Evolutionary conservation across 1,140 invertebrate species (phyloP).

Genomic region (Philotrypesis tridentata): DNA sequence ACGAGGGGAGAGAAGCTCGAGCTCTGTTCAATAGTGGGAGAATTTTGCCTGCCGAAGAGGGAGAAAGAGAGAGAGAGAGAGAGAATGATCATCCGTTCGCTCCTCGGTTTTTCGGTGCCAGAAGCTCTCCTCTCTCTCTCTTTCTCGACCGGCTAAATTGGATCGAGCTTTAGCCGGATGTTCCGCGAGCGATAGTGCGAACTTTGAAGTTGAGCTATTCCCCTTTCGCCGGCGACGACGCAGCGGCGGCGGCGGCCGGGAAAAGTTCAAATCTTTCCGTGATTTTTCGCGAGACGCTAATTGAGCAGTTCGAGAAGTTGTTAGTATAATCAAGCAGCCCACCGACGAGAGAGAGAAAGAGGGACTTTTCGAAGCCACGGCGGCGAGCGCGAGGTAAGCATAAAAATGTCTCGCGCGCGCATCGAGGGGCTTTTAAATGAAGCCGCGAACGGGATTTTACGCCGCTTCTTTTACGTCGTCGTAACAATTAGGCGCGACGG

Average conservation of each 20-base stretch:
- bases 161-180: slow-evolving; percentile 18
- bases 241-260: neutral
- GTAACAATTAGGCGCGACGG: no score
- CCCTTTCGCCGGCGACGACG: slow-evolving; percentile 3
- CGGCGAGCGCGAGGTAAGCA: neutral
- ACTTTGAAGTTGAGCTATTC: slow-evolving; percentile 31
- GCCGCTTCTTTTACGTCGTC: no score
- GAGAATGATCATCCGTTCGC: slow-evolving; percentile 3
- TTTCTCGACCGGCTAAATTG: slow-evolving; percentile 38
- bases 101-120: slow-evolving; percentile 38
- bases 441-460: neutral
- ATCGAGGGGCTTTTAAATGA: neutral
- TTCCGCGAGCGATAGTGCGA: slow-evolving; percentile 23
- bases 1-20: neutral
- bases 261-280: slow-evolving; percentile 31
- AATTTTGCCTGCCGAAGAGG: neutral
- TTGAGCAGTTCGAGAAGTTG: slow-evolving; percentile 36
- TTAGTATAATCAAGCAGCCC: slow-evolving; percentile 27
- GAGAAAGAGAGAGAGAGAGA: neutral
- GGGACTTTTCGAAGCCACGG: neutral
- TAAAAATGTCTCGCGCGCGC: neutral
- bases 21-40: neutral
- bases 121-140: slow-evolving; percentile 25
- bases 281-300: slow-evolving; percentile 43
- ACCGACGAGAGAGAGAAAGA: neutral